phyloP scores from a whole-genome alignment of 2,113 vertebrate species.

The Tenebrosternarchus preto region DNA sequence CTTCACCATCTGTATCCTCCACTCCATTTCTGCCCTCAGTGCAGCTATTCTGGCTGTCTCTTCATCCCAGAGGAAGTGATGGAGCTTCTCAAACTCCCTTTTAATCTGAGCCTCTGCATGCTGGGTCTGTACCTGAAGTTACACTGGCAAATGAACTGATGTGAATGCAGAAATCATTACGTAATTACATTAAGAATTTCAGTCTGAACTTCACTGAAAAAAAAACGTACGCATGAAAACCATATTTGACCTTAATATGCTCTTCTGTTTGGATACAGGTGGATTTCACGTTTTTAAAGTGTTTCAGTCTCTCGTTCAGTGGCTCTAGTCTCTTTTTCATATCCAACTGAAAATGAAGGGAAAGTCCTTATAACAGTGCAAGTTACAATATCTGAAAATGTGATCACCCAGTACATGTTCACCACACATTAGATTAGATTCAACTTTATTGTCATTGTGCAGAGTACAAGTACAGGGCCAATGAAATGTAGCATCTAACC shows the following conservation, averaged over 20 bases:
- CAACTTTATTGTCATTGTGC: no score
- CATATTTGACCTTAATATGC: conserved; percentile 47
- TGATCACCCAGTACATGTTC: no score
- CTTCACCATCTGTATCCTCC: conserved; percentile 43
- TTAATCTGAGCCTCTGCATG: conserved; percentile 45
- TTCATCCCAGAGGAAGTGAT: conserved; percentile 53
- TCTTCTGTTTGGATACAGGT: conserved; percentile 28
- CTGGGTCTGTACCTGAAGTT: conserved; percentile 44
- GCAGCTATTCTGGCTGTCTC: conserved; percentile 38
- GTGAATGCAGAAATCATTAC: not conserved
- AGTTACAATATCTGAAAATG: not conserved
- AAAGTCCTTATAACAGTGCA: not conserved
- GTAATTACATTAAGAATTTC: not conserved
- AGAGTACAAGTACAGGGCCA: no score
- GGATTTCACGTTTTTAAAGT: conserved; percentile 29
- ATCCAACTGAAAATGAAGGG: conserved; percentile 38
- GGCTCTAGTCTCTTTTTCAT: conserved; percentile 26
- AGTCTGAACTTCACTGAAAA: not conserved
- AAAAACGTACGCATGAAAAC: not conserved
- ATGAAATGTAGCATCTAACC: no score
- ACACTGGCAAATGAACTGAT: not conserved
- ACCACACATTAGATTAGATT: no score
- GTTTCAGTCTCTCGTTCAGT: conserved; percentile 41
- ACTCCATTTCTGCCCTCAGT: conserved; percentile 41
- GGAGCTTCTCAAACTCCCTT: conserved; percentile 45